A percentile compares a stretch with the other conserved stretches of the same genome.
phyloP scores from a whole-genome alignment of 2,888 invertebrate genomes.

The Caenorhabditis zanzibari region DNA sequence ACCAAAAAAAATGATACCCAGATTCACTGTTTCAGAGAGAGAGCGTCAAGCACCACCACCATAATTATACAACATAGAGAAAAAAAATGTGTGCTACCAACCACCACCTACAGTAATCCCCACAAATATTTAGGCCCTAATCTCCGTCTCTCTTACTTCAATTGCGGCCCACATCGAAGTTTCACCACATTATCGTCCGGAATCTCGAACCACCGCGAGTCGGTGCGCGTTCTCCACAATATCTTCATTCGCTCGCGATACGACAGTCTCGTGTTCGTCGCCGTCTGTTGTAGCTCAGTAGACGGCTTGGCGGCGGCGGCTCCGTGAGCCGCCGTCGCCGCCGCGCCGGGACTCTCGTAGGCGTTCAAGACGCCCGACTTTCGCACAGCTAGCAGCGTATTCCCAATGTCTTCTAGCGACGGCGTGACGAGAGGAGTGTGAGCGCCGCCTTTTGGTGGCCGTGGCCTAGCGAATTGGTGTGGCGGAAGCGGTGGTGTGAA shows the following conservation, averaged over 20 bases:
- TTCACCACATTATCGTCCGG: conserved; percentile 16
- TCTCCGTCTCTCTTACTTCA: conserved; percentile 47
- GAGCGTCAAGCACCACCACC: conserved; percentile 2
- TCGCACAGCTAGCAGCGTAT: conserved; percentile 45
- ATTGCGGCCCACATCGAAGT: conserved; percentile 19
- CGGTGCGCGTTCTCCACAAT: conserved; percentile 28
- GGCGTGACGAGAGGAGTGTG: conserved; percentile 15
- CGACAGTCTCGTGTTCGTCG: too few relatives aligned
- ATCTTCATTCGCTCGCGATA: not conserved
- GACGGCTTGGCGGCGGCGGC: too few relatives aligned
- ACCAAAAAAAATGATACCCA: conserved; percentile 4
- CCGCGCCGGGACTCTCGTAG: not conserved
- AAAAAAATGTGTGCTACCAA: not conserved
- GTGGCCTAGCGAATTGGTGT: not conserved
- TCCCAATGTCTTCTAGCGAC: conserved; percentile 46
- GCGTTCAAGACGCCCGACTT: not conserved
- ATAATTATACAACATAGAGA: not conserved
- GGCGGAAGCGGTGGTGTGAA: not conserved
- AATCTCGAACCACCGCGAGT: conserved; percentile 46
- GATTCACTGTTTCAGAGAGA: conserved; percentile 46
- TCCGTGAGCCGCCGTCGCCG: not conserved
- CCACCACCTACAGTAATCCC: conserved; percentile 2
- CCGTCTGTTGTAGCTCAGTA: not conserved
- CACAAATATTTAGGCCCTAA: not conserved
- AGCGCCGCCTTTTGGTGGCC: not conserved